Base-by-base conservation (phyloP, 2,797 vertebrate genomes). In the Peromyscus nudipes region DNA sequence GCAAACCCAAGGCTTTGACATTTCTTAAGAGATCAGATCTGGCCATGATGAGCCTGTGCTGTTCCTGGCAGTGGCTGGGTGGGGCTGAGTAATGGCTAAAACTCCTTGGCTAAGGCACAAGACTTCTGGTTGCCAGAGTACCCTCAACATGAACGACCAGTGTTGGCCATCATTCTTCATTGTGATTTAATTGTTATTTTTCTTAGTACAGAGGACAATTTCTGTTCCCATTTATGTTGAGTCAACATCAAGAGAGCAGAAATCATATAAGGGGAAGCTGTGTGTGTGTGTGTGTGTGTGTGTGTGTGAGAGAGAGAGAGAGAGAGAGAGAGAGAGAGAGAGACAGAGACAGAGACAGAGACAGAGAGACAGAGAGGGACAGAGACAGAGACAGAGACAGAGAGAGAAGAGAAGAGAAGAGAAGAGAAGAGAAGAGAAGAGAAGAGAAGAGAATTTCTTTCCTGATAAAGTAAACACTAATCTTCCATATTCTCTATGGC, bases 1-100 rank as follows among this genome's bases (percentile, higher is more conserved):
- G 34, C 34, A 95, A 92, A 81, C 57, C 23, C 40, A 91, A 82
- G 82, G 77, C 23, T 76, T 34, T 96, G 80, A 55, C 34, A 65
- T 96, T 89, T 94, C n/a, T 89, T 83, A 69, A 93, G 76, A 69
- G 91, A 89, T 77, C 37, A 71, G 6, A 88, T 77, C 49, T 88
- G 60, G 49, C 62, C 49, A 40, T 55, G 21, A 46, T 62, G 46
- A 92, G 71, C 80, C 60, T 57, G 11, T 4, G 2, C 13, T 89
- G 34, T 69, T 29, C 0, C 52, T 87, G 91, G 73, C 57, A 79
- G 7, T 49, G 73, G 31, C 31, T 64, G 6, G 21, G 62, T 55
- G 40, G 31, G 76, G 37, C 60, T 87, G 89, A 73, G 73, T 43
- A 4, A 16, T 17, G 60, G 75, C 69, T 23, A 52, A 57, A 55